phyloP scores from a whole-genome alignment of 2,113 vertebrate species.

The Tychaedon coryphoeus region DNA sequence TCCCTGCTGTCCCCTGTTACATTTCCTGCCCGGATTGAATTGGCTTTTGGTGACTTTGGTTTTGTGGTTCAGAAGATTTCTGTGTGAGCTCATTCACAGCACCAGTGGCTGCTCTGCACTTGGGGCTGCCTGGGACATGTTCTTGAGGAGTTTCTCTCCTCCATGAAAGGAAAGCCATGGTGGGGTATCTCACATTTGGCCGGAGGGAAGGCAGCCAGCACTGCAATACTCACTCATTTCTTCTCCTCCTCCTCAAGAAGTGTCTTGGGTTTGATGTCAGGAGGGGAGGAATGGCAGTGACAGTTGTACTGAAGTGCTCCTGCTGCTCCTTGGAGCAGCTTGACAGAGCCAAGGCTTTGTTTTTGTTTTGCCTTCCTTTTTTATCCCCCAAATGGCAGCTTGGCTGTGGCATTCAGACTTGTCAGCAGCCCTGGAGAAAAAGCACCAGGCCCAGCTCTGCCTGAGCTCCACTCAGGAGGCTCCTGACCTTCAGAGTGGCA shows the following conservation, averaged over 20 bases:
- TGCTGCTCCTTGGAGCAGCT: not conserved
- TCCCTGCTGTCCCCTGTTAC: not conserved
- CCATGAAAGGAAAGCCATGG: too few species aligned
- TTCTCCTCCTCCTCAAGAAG: not conserved
- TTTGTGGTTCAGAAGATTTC: not conserved
- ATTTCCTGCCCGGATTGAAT: accelerated
- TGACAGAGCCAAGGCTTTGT: not conserved
- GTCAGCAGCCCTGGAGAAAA: not conserved
- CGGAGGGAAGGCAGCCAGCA: not conserved
- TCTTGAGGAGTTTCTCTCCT: not conserved
- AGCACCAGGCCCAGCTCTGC: not conserved
- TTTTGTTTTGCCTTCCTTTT: slow-evolving; percentile 36
- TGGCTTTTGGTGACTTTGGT: not conserved
- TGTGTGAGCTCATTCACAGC: not conserved
- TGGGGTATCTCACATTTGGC: too few species aligned
- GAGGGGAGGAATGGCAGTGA: not conserved
- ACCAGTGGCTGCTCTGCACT: not conserved
- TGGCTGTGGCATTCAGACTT: slow-evolving; percentile 14
- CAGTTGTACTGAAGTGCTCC: not conserved
- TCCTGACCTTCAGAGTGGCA: slow-evolving; percentile 43
- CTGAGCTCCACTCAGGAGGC: not conserved
- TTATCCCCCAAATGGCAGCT: slow-evolving; percentile 14
- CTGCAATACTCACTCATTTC: not conserved
- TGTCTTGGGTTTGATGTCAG: not conserved
- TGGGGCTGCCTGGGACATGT: not conserved